Base-by-base conservation (phyloP, 2,888 invertebrate genomes). In the Amiota mariae region DNA sequence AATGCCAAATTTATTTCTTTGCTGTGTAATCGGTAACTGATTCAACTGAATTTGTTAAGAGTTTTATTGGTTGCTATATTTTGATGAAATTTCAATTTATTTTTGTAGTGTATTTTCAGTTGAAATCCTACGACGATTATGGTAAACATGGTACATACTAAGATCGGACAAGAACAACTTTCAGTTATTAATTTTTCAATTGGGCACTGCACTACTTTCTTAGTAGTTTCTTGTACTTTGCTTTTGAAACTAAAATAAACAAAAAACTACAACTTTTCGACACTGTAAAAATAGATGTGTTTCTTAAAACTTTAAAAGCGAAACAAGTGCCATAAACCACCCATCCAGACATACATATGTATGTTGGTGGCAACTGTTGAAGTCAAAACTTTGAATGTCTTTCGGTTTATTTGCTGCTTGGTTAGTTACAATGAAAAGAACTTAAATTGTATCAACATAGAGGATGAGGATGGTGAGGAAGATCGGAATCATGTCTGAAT, bases 121-220 rank as follows among this genome's bases (percentile, higher is more conserved):
- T 24, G 24, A 24, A 24, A 24, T 24, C 24, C 24, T 3, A 24
- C 24, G 24, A 24, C 24, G 24, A 1, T 1, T 24, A 24, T 24
- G 24, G 24, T 24, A 24, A 24, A 24, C 3, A 24, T 24, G 1
- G 24, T 24, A 24, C 24, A 24, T 24, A 24, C 24, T 24, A 2
- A 24, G 1, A 24, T 24, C 24, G 24, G 24, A 3, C 24, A 24
- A 24, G 24, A 24, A 24, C 24, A 24, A 24, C 24, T 67, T 49
- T 48, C 13, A 49, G 49, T 67, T 49, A 67, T 67, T 18, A 67
- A 67, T 49, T 49, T 64, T 64, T 57, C 36, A 70, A 46, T 70
- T 18, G 47, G 13, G 18, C 48, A 15, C 12, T 13, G 11, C 18
- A 13, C 13, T 49, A 12, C 47, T 47, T 54, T 70, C 46, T 70